phyloP scores from a whole-genome alignment of 2,888 invertebrate genomes.

The Helobdella robusta region DNA sequence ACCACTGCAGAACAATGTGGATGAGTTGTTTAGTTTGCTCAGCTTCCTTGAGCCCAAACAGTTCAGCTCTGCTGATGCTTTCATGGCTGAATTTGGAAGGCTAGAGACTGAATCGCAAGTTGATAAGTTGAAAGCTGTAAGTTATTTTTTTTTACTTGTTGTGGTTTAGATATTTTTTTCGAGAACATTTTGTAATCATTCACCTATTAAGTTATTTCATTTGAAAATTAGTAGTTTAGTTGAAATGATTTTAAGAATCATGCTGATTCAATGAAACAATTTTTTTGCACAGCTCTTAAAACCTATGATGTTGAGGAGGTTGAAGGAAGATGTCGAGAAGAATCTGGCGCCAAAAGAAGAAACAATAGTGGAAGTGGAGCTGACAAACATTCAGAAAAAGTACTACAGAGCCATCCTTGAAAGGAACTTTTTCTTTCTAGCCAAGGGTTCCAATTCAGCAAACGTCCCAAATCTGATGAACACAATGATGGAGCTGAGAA shows the following conservation, averaged over 20 bases:
- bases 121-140: conserved; percentile 49
- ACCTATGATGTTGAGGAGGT: conserved; percentile 95
- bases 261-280: not conserved
- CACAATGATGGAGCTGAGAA: conserved; percentile 98
- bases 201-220: not conserved
- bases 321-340: conserved; percentile 99
- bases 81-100: conserved; percentile 90
- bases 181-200: not conserved
- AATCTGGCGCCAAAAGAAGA: conserved; percentile 96
- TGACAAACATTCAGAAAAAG: conserved; percentile 98
- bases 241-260: not conserved
- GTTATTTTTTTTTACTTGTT: conserved; percentile 31
- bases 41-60: conserved; percentile 95
- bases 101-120: conserved; percentile 91
- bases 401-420: conserved; percentile 98
- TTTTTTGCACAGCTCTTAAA: conserved; percentile 63
- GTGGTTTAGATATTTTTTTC: too few relatives aligned
- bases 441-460: conserved; percentile 65
- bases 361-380: conserved; percentile 96
- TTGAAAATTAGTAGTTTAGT: not conserved
- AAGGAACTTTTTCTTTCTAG: conserved; percentile 90
- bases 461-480: conserved; percentile 99
- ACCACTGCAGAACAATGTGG: conserved; percentile 91
- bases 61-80: conserved; percentile 77
- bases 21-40: conserved; percentile 88